Base-by-base conservation (phyloP, 2,113 vertebrate genomes). In the Oriolus oriolus region DNA sequence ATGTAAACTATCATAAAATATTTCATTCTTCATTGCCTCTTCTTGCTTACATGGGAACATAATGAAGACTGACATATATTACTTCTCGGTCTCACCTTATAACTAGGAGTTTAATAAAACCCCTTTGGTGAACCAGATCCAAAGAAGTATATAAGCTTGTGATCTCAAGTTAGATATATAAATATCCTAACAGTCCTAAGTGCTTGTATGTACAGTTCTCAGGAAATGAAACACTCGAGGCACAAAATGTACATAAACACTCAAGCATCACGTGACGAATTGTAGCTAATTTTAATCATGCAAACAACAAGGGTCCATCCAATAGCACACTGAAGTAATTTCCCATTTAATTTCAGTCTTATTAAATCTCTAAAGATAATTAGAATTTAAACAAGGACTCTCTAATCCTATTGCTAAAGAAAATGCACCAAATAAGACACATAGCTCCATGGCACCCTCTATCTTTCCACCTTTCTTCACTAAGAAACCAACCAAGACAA, bases 271-370 rank as follows among this genome's bases (percentile, higher is more conserved):
- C 9, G 50, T 94, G 64, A 95, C 16, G 2, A 93, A 88, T 1
- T 64, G 82, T 24, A 93, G 87, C 95, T 94, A 94, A 95, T 96
- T 96, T 96, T 91, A 95, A 93, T 77, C 87, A 52, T 30, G 92
- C 86, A 94, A 96, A 94, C 95, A 96, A 82, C 84, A 92, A 96
- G 87, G 73, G 87, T 90, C 95, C 79, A 86, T 66, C 75, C 74
- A 79, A 85, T 2, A 1, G 71, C 87, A 88, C 64, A 39, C 39
- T 74, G 75, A 90, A 90, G 71, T 60, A 53, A 92, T 66, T 92
- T 93, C 79, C 63, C 90, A 84, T 75, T 95, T 95, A 76, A 95
- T 92, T 95, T 94, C 75, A 90, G 64, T 53, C 52, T 76, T 66
- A 90, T 19, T 77, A 63, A 88, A 73, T 93, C 52, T 88, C 66